phyloP scores from a whole-genome alignment of 2,797 vertebrate genomes.

The Cephalopachus bancanus region DNA sequence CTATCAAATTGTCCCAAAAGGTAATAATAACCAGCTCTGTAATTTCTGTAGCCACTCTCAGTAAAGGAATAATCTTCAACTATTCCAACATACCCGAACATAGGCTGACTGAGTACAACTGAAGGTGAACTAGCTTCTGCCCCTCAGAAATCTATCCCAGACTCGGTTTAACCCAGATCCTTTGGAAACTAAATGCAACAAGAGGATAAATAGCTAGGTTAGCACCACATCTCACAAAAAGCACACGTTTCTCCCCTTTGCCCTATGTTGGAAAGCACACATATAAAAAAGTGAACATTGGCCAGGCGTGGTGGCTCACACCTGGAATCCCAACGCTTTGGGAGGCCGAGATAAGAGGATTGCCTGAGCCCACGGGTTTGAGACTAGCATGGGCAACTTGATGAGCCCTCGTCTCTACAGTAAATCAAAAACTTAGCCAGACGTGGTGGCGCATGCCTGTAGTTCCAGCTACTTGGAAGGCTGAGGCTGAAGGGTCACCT shows the following conservation, averaged over 20 bases:
- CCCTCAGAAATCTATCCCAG: slow-evolving; percentile 4
- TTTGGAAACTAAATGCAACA: slow-evolving; percentile 22
- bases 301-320: too few species aligned
- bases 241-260: background rate
- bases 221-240: slow-evolving; percentile 22
- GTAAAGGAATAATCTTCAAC: slow-evolving; percentile 31
- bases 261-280: background rate
- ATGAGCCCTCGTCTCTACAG: too few species aligned
- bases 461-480: too few species aligned
- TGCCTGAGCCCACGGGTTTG: too few species aligned
- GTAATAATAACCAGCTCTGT: slow-evolving; percentile 10
- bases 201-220: background rate
- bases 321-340: too few species aligned
- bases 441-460: too few species aligned
- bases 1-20: slow-evolving; percentile 5
- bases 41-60: slow-evolving; percentile 3
- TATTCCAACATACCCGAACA: background rate
- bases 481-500: too few species aligned
- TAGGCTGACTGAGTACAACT: background rate
- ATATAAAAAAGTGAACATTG: background rate
- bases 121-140: background rate
- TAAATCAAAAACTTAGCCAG: too few species aligned
- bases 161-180: background rate
- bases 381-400: too few species aligned
- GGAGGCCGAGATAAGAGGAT: too few species aligned